Percentiles rank a stretch among this genome's conserved stretches.
phyloP scores from a whole-genome alignment of 1,140 invertebrate species.

The Yoshiicerus persimilis region DNA sequence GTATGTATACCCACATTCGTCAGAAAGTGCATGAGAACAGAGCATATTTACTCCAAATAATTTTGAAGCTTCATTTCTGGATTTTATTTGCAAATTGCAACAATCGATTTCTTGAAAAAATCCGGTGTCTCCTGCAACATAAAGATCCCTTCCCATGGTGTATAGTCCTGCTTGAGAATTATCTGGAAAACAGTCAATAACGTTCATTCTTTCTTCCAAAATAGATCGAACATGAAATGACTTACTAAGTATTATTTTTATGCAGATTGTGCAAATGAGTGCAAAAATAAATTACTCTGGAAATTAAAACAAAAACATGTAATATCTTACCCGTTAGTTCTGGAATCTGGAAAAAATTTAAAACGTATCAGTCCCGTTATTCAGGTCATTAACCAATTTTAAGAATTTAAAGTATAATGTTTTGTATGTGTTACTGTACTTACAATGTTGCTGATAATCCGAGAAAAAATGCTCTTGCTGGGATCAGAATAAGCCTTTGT shows the following conservation, averaged over 20 bases:
- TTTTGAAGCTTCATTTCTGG: slow-evolving; percentile 33
- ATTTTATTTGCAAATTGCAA: background rate
- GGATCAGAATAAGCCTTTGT: slow-evolving; percentile 55
- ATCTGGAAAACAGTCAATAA: background rate
- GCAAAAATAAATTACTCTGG: background rate
- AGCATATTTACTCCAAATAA: slow-evolving; percentile 35
- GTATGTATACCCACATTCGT: slow-evolving; percentile 53
- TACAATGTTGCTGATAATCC: background rate
- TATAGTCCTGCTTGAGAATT: slow-evolving; percentile 47
- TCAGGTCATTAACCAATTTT: background rate
- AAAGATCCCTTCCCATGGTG: slow-evolving; percentile 54
- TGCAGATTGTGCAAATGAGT: too few species aligned
- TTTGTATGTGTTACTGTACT: background rate
- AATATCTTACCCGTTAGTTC: slow-evolving; percentile 40
- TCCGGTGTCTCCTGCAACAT: slow-evolving; percentile 54
- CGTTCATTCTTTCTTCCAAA: background rate
- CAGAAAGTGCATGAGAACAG: slow-evolving; percentile 42
- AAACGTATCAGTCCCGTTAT: background rate
- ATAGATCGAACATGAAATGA: background rate
- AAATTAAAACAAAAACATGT: background rate
- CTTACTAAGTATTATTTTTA: too few species aligned
- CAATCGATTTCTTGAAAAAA: slow-evolving; percentile 37
- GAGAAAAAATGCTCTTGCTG: slow-evolving; percentile 51
- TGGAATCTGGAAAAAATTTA: background rate
- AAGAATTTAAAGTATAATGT: background rate